Conservation (phyloP, 2,888 invertebrate species). For the Buathra laborator region DNA sequence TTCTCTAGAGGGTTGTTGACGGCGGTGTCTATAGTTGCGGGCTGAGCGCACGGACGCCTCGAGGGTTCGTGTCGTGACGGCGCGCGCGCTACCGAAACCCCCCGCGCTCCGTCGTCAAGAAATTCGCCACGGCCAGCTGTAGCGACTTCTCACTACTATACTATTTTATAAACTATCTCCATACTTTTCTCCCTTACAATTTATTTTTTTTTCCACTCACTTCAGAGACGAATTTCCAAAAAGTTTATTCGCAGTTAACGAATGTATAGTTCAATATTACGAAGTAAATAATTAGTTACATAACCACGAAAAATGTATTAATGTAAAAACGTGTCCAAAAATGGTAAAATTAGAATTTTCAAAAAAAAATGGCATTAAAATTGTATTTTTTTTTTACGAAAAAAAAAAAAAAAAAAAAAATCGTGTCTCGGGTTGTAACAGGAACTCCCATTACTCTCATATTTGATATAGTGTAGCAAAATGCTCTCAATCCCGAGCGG, state of each 20-base stretch:
- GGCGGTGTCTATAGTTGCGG: slow-evolving; percentile 42
- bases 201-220: slow-evolving; percentile 5
- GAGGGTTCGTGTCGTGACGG: slow-evolving; percentile 64
- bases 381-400: background rate
- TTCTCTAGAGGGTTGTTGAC: slow-evolving; percentile 44
- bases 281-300: background rate
- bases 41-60: slow-evolving; percentile 56
- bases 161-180: slow-evolving; percentile 2
- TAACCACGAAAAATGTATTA: background rate
- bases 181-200: background rate
- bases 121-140: slow-evolving; percentile 84
- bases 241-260: too few species aligned
- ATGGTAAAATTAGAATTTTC: too few species aligned
- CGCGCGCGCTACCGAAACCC: slow-evolving; percentile 39
- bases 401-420: background rate
- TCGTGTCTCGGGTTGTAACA: background rate
- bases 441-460: background rate
- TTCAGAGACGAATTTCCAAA: background rate
- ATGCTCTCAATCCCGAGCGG: slow-evolving; percentile 35
- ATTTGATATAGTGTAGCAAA: background rate
- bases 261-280: too few species aligned
- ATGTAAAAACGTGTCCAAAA: too few species aligned
- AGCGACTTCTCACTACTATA: slow-evolving; percentile 32
- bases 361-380: too few species aligned
- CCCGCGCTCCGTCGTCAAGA: slow-evolving; percentile 72